phyloP scores from a whole-genome alignment of 2,888 invertebrate genomes.

The Parnassius orleans region DNA sequence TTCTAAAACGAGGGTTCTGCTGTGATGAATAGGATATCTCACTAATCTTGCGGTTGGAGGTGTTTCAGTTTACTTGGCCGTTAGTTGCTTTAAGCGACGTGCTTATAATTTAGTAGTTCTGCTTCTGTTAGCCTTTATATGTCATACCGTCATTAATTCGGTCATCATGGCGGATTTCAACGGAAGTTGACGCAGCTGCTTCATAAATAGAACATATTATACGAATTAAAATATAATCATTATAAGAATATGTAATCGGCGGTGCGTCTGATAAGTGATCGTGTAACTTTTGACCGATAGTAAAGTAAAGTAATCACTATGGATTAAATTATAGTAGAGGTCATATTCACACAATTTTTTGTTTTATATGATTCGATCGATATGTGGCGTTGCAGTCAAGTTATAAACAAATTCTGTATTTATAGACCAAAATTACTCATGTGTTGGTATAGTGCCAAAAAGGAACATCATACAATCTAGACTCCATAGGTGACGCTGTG shows the following conservation, averaged over 20 bases:
- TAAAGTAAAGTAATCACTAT: not conserved
- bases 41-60: constrained; percentile 25
- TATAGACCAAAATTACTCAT: no score
- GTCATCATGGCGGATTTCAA: not conserved
- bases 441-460: no score
- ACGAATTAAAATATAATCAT: not conserved
- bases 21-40: constrained; percentile 36
- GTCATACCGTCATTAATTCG: constrained; percentile 20
- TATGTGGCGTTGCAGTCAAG: no score
- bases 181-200: not conserved
- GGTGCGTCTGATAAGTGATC: not conserved
- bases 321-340: no score
- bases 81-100: constrained; percentile 29
- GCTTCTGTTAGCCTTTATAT: constrained; percentile 4
- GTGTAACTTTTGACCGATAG: not conserved
- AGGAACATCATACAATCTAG: no score
- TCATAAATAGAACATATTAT: not conserved
- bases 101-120: constrained; percentile 20
- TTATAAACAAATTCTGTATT: no score
- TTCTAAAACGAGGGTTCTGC: constrained; percentile 36
- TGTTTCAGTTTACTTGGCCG: constrained; percentile 19
- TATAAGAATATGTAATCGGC: not conserved
- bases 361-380: no score
- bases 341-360: no score
- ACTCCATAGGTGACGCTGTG: no score